Base-by-base conservation (phyloP, 92 coral and sea anemone genomes). In the Isaurus tuberculatus region DNA sequence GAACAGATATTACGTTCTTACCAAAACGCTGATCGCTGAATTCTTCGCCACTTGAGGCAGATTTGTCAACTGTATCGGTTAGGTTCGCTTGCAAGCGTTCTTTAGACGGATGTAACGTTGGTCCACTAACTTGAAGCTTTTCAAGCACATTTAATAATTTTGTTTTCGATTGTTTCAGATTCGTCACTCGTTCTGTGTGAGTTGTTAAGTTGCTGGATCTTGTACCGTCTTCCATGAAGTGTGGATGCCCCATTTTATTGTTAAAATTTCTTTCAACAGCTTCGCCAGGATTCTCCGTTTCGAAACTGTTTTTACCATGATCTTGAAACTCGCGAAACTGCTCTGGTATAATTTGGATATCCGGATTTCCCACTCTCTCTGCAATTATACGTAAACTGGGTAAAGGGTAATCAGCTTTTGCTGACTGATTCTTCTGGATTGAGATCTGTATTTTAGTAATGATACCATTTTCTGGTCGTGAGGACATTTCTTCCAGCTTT, bases 381-480 rank as follows among this genome's bases (percentile, higher is more conserved):
- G 43, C 78, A 22, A 72, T 26, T 22, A 72, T 31, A 43, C 78
- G 78, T 16, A 72, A 22, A 72, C 16, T 72, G 2, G 78, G 78
- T 43, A 44, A 44, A 7, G 42, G 23, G 13, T 27, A 28, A 14
- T 44, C 32, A 1, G 9, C 11, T 0, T 1, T 6, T 9, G 9
- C 48, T 14, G n/a, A 40, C 2, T 72, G 34, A 25, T 37, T 72
- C 22, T 20, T 72, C 13, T 42, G 0, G 48, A 37, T 9, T 51
- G 80, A 19, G 15, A 73, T 1, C 1, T 10, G 55, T 15, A 13
- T 29, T 20, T 36, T 61, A 36, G 20, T 14, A 37, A 20, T 22
- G 53, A 23, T 22, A 15, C 32, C 63, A 19, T 55, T 19, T 32
- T 25, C 49, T 5, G n/a, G 81, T 33, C 58, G 34, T 7, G 30